Conservation (phyloP, 2,888 invertebrate species). For the Callimorpha dominula region DNA sequence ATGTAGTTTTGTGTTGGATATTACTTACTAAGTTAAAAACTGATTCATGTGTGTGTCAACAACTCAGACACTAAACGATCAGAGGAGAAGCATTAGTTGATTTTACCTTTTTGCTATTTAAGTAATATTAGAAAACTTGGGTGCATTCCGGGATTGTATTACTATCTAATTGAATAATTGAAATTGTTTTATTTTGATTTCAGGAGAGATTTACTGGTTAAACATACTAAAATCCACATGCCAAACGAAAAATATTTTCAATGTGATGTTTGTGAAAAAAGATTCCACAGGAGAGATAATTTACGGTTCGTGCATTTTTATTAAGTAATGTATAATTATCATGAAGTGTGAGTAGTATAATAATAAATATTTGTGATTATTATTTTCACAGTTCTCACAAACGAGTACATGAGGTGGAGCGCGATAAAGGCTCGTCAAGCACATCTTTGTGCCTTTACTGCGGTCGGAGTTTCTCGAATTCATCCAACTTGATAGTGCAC, state of each 20-base stretch:
- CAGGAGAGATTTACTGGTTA: conserved; percentile 88
- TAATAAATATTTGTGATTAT: not conserved
- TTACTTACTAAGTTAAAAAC: too few species aligned
- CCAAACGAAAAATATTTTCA: conserved; percentile 83
- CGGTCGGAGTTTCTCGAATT: conserved; percentile 87
- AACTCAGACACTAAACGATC: too few species aligned
- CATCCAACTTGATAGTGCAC: conserved; percentile 88
- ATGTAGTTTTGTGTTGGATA: too few species aligned
- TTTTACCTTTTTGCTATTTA: too few species aligned
- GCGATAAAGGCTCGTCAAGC: conserved; percentile 65
- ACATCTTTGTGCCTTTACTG: conserved; percentile 87
- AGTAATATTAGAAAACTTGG: too few species aligned
- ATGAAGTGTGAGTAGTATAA: not conserved
- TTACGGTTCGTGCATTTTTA: conserved; percentile 68
- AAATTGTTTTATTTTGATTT: conserved; percentile 43
- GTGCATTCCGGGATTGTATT: too few species aligned
- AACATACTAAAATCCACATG: conserved; percentile 89
- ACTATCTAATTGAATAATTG: not conserved
- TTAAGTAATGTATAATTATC: not conserved
- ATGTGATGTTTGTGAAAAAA: conserved; percentile 86
- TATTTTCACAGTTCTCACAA: conserved; percentile 79
- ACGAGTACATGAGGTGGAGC: conserved; percentile 81
- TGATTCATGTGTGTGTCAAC: too few species aligned
- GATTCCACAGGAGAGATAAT: conserved; percentile 87
- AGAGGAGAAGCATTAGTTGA: too few species aligned